Conservation (phyloP, 2,113 vertebrate species). For the Lichenostomus cassidix region DNA sequence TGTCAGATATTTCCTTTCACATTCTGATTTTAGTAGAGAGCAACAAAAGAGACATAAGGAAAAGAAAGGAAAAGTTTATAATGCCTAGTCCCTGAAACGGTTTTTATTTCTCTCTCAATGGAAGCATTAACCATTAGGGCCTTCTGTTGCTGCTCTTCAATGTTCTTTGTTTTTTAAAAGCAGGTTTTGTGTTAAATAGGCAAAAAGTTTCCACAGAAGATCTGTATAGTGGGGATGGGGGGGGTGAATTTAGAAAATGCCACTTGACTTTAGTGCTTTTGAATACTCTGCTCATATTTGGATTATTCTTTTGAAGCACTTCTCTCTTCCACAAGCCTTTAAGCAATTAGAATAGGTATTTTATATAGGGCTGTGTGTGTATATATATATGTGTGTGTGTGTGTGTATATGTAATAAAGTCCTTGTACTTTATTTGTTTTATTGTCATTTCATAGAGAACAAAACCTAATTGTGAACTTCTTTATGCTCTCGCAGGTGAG, state of each 20-base stretch:
- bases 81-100: not conserved
- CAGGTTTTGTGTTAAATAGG: not conserved
- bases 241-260: not conserved
- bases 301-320: not conserved
- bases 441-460: not conserved
- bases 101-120: not conserved
- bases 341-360: not conserved
- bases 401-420: not conserved
- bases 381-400: rapidly evolving
- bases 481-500: not conserved
- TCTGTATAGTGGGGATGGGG: rapidly evolving
- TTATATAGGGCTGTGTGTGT: not conserved
- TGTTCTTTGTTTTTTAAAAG: not conserved
- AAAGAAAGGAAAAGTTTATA: not conserved
- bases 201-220: not conserved
- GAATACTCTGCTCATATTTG: not conserved
- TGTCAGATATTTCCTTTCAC: not conserved
- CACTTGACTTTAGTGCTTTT: not conserved
- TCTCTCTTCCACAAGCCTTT: not conserved
- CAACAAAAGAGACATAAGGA: not conserved
- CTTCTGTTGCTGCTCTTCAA: not conserved
- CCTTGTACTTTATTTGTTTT: not conserved
- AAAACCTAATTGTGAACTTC: not conserved
- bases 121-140: not conserved
- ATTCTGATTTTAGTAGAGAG: not conserved